Evolutionary conservation across 1,140 invertebrate species (phyloP).

Genomic region (Orchesella cincta): DNA sequence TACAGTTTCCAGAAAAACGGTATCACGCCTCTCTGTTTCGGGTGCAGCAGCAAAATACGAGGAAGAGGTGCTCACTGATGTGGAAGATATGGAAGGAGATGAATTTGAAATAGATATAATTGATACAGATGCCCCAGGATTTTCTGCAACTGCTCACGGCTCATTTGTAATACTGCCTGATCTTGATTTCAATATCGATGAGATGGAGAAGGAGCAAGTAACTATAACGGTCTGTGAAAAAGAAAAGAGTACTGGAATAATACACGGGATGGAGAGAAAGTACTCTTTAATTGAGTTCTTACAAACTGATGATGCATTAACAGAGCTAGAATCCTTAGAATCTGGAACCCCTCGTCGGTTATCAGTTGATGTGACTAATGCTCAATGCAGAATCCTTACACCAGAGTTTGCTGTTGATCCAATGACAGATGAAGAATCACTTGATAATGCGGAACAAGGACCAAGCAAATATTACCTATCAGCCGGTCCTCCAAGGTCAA

Average conservation of each 20-base stretch:
- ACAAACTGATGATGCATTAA: neutral
- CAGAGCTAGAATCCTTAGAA: neutral
- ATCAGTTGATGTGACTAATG: neutral
- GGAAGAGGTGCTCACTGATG: constrained; percentile 57
- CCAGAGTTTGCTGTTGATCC: constrained; percentile 38
- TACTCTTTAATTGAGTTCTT: constrained; percentile 15
- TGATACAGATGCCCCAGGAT: constrained; percentile 15
- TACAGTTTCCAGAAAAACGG: constrained; percentile 38
- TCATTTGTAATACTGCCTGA: neutral
- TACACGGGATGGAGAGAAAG: neutral
- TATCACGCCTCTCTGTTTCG: constrained; percentile 36
- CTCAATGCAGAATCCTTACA: neutral
- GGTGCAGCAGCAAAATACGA: constrained; percentile 32
- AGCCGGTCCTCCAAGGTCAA: neutral
- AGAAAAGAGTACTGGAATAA: neutral
- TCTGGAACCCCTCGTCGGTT: neutral
- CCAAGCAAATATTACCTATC: neutral
- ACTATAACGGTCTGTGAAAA: constrained; percentile 2
- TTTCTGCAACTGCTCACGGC: neutral
- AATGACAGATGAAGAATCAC: constrained; percentile 35
- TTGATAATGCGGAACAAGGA: constrained; percentile 1
- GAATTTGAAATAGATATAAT: constrained; percentile 22
- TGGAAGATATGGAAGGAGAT: constrained; percentile 54
- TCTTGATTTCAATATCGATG: neutral
- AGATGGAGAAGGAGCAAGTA: too few species aligned